These are phyloP conservation scores for Catharus minimus DNA, from an alignment of 2,113 vertebrate genomes.

Conservation along the genomic window DNA sequence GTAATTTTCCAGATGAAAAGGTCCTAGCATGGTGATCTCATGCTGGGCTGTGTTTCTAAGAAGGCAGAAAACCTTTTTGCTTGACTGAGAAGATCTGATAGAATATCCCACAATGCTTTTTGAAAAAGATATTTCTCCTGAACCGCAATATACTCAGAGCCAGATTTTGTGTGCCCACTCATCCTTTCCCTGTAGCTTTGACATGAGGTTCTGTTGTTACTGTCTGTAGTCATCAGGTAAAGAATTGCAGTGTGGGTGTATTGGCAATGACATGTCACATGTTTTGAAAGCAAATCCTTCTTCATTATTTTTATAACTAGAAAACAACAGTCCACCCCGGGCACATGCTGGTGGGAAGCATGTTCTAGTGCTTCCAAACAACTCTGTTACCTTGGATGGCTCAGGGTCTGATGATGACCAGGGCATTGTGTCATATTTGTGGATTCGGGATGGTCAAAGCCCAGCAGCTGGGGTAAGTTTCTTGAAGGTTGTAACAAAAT, in stretches of 20 bases:
- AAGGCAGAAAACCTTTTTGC: not conserved
- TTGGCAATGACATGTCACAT: not conserved
- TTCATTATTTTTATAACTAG: slow-evolving; percentile 71
- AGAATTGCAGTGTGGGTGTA: not conserved
- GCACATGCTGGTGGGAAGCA: slow-evolving; percentile 87
- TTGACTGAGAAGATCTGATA: not conserved
- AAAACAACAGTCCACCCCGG: slow-evolving; percentile 75
- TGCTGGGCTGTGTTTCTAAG: not conserved
- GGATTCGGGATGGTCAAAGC: slow-evolving; percentile 87
- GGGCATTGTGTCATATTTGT: slow-evolving; percentile 80
- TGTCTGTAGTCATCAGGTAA: not conserved
- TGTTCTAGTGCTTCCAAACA: slow-evolving; percentile 87
- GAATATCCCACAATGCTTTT: not conserved
- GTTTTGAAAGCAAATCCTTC: slow-evolving; percentile 42
- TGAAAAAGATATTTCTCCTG: not conserved
- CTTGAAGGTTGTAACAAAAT: not conserved
- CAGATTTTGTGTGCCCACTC: not conserved
- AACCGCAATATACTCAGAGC: not conserved
- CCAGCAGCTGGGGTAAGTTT: slow-evolving; percentile 88
- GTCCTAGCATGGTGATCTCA: not conserved
- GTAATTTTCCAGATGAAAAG: not conserved
- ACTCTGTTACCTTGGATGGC: slow-evolving; percentile 85
- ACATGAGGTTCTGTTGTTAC: not conserved
- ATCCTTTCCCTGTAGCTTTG: not conserved
- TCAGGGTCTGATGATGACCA: slow-evolving; percentile 84